Evolutionary conservation across 1,140 invertebrate genomes (phyloP).

Genomic region (Branchinecta lindahli): DNA sequence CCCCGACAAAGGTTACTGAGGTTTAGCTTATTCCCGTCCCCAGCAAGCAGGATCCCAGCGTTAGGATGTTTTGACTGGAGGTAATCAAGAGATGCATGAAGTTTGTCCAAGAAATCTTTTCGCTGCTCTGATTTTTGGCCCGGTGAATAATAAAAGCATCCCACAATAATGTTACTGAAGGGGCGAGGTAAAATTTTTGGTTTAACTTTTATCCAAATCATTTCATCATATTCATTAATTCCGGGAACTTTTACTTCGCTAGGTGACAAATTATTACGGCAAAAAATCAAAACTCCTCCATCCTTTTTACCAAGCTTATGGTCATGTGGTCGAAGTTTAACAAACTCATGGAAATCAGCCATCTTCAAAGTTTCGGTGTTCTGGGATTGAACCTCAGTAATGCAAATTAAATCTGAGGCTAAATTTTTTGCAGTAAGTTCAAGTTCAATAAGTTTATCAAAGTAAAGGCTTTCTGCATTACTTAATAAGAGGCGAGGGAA

Average conservation of each 20-base stretch:
- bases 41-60: slow-evolving; percentile 5
- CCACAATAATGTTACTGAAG: neutral
- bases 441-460: slow-evolving; percentile 4
- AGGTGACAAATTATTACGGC: slow-evolving; percentile 3
- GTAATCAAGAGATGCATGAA: slow-evolving; percentile 6
- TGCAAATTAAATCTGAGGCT: slow-evolving; percentile 6
- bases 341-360: neutral
- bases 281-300: slow-evolving; percentile 6
- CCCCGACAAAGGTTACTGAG: neutral
- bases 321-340: slow-evolving; percentile 2
- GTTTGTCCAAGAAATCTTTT: slow-evolving; percentile 8
- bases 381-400: slow-evolving; percentile 3
- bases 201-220: slow-evolving; percentile 9
- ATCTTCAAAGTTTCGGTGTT: neutral
- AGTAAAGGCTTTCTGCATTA: slow-evolving; percentile 2
- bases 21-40: neutral
- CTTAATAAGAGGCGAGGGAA: neutral
- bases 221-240: slow-evolving; percentile 7
- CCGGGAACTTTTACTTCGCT: neutral
- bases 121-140: slow-evolving; percentile 9
- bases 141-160: neutral
- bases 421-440: neutral
- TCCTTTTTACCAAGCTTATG: slow-evolving; percentile 3
- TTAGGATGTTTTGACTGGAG: slow-evolving; percentile 7
- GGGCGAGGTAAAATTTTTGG: neutral